Evolutionary conservation across 2,797 vertebrate genomes (phyloP).

Genomic region (Mycteria americana): DNA sequence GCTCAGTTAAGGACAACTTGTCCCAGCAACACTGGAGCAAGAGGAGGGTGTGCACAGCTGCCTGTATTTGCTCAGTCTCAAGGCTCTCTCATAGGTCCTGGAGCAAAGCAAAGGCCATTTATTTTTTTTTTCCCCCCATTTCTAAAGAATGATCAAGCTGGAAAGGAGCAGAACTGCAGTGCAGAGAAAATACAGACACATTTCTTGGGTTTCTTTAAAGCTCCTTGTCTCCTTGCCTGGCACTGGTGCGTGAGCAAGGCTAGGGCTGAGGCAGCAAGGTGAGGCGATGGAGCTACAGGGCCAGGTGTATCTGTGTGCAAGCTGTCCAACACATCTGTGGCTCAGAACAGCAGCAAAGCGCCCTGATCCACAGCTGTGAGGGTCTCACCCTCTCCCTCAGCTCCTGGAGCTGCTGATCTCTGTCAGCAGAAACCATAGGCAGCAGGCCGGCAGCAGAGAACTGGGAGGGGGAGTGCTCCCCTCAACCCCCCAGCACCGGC

Average conservation of each 20-base stretch:
- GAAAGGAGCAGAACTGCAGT: background rate
- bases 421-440: background rate
- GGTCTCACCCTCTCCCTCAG: background rate
- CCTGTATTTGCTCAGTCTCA: background rate
- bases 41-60: background rate
- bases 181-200: background rate
- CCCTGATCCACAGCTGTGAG: background rate
- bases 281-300: background rate
- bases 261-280: background rate
- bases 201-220: background rate
- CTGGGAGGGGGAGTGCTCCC: background rate
- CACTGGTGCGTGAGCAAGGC: fast-evolving
- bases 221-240: background rate
- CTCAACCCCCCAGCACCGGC: background rate
- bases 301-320: background rate
- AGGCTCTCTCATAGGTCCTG: background rate
- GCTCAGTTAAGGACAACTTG: background rate
- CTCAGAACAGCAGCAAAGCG: background rate
- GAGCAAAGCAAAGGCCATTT: background rate
- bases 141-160: background rate
- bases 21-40: background rate
- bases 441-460: background rate
- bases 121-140: background rate
- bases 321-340: background rate
- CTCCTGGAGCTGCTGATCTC: background rate